Percentiles rank a stretch among this genome's conserved stretches.
phyloP scores from a whole-genome alignment of 2,888 invertebrate species.

The Temnothorax ravouxi region DNA sequence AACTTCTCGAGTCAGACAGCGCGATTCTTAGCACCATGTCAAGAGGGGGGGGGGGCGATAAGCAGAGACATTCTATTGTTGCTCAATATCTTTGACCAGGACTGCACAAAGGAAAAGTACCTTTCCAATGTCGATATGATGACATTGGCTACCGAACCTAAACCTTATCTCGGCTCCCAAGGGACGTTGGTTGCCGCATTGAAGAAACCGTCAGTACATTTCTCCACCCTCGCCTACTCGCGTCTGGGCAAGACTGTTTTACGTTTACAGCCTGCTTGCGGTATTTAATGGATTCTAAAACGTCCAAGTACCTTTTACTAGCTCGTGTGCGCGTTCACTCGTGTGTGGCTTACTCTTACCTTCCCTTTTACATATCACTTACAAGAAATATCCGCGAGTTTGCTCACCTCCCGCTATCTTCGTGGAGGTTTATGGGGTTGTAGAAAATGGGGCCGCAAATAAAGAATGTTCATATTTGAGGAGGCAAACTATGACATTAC shows the following conservation, averaged over 20 bases:
- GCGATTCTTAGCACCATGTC: slow-evolving; percentile 39
- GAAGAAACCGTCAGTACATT: slow-evolving; percentile 52
- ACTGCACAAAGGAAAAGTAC: slow-evolving; percentile 63
- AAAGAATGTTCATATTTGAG: slow-evolving; percentile 27
- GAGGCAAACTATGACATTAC: slow-evolving; percentile 19
- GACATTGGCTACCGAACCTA: slow-evolving; percentile 61
- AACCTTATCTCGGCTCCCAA: slow-evolving; percentile 70
- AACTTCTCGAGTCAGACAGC: slow-evolving; percentile 18
- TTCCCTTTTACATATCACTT: slow-evolving; percentile 41
- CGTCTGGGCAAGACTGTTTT: slow-evolving; percentile 57
- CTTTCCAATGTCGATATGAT: slow-evolving; percentile 69
- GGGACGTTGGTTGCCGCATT: slow-evolving; percentile 51
- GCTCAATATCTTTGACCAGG: slow-evolving; percentile 56
- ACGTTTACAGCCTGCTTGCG: slow-evolving; percentile 71
- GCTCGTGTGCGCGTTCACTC: slow-evolving; percentile 48
- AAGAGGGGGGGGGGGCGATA: slow-evolving; percentile 63
- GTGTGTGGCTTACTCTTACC: slow-evolving; percentile 9
- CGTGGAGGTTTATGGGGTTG: slow-evolving; percentile 1
- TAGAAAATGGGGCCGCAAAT: neutral
- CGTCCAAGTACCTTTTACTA: slow-evolving; percentile 64
- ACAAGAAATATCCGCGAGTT: slow-evolving; percentile 37
- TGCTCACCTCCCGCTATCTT: neutral
- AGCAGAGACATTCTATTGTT: slow-evolving; percentile 65
- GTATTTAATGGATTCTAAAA: slow-evolving; percentile 70
- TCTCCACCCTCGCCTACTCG: slow-evolving; percentile 10